Evolutionary conservation across 2,113 vertebrate species (phyloP), one percentile per base, ranked within the genome.

Genomic region (Raja brachyura): DNA sequence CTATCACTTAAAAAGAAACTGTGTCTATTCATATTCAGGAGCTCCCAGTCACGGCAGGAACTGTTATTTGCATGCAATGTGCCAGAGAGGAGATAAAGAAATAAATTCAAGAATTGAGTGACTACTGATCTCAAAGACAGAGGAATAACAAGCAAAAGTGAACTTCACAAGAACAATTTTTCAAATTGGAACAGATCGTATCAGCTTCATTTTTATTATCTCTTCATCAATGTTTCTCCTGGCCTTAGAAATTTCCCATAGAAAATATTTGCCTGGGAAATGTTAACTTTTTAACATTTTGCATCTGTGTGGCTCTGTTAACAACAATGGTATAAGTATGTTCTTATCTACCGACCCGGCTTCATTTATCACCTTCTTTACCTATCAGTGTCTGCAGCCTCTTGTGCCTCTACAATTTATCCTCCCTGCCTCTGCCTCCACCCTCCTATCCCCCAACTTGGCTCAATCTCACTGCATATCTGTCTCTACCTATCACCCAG

Each of bases 61-160:
- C 81, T 86, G 81, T 25, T 86, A 86, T 86, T 86, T 86, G 81
- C 81, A 86, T 86, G 59, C 83, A 31, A 61, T 63, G 83, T 63
- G n/a, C 83, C 6, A n/a, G 31, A 31, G 59, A 66, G 83, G 83
- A 88, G 83, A 88, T 63, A 88, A 88, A 88, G 59, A 88, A 63
- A 33, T 88, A 86, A 86, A 14, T n/a, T n/a, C n/a, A n/a, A n/a
- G 59, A 86, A 86, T 86, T 86, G 81, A 66, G n/a, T 61, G 63
- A 88, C 83, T 56, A 14, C 56, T 31, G 59, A 88, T 88, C 13
- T 88, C 28, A 88, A 66, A 88, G 59, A 61, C 83, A 88, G 59
- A 88, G 83, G 31, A 88, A n/a, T 88, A 56, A 88, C 83, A 88
- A 66, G 83, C 59, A 88, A 88, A 31, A 88, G 83, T 66, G 83